Base-by-base conservation (phyloP, 2,797 vertebrate genomes). In the Pipistrellus kuhlii region DNA sequence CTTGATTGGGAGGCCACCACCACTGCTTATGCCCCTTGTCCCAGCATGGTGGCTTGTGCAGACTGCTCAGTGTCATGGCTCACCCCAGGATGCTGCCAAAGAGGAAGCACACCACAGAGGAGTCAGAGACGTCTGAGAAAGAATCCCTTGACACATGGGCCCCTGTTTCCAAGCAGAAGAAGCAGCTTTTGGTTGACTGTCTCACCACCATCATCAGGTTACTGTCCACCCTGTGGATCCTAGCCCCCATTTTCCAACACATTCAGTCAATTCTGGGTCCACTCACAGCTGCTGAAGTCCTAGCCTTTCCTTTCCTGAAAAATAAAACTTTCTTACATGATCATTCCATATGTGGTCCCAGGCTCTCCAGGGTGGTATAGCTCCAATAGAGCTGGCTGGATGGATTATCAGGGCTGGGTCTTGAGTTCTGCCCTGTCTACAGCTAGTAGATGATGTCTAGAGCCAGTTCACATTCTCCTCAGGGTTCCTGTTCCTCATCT, bases 121-220 rank as follows among this genome's bases (percentile, higher is more conserved):
- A 80, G 57, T 46, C 53, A 0, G 69, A 83, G 20, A 9, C 57
- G 27, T 35, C 27, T 48, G 75, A 94, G 51, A 94, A 88, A 55
- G 78, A 93, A 14, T 8, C 8, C 14, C 3, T 12, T 2, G 55
- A 38, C 5, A 93, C 41, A 2, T 53, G 92, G 92, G 30, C 10
- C 53, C 35, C 92, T 85, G 93, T 97, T 68, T 97, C 97, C 10
- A 96, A 95, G 83, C 96, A 97, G 30, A 96, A 97, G 85, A 73
- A 97, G 87, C 96, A 97, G 76, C 72, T 98, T 35, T 85, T 98
- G 48, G 91, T 89, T 13, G 98, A 98, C 90, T 88, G 97, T 85
- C 97, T 98, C 53, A 75, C 96, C 32, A 46, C 91, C 68, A 95
- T 98, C 48, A 98, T 98, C 96, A 98, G 98, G 98, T 98, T 35